These are phyloP conservation scores for Thymelicus sylvestris DNA, from an alignment of 2,888 invertebrate species.

Conservation along the genomic window DNA sequence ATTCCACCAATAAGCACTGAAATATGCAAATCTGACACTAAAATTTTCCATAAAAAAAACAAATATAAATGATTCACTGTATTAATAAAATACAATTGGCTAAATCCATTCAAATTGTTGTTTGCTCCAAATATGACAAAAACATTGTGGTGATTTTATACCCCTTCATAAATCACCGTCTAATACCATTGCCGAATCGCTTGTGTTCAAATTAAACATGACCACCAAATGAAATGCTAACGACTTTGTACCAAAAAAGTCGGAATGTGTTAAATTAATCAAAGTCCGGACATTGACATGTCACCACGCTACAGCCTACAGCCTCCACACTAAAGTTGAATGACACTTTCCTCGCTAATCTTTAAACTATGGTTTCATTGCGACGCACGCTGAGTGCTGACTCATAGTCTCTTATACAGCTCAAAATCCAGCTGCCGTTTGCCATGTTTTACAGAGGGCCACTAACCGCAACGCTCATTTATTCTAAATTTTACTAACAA, in stretches of 20 bases:
- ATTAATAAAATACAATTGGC: not conserved
- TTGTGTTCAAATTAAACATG: slow-evolving; percentile 40
- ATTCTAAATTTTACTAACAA: too few relatives aligned
- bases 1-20: too few relatives aligned
- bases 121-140: not conserved
- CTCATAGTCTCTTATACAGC: too few relatives aligned
- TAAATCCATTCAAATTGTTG: not conserved
- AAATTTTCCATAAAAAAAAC: slow-evolving; percentile 35
- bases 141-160: not conserved
- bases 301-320: slow-evolving; percentile 44
- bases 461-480: too few relatives aligned
- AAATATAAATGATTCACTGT: not conserved
- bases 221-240: slow-evolving; percentile 47
- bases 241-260: slow-evolving; percentile 46
- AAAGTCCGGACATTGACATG: slow-evolving; percentile 54
- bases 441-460: too few relatives aligned
- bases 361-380: not conserved
- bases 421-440: too few relatives aligned
- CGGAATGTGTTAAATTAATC: slow-evolving; percentile 56
- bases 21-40: too few relatives aligned
- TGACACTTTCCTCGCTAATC: slow-evolving; percentile 18
- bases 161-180: slow-evolving; percentile 47
- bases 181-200: slow-evolving; percentile 40
- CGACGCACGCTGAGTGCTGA: too few relatives aligned
- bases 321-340: slow-evolving; percentile 25